Evolutionary conservation across 2,113 vertebrate genomes (phyloP), one percentile per base, ranked within the genome.

Genomic region (Lycocorax pyrrhopterus): DNA sequence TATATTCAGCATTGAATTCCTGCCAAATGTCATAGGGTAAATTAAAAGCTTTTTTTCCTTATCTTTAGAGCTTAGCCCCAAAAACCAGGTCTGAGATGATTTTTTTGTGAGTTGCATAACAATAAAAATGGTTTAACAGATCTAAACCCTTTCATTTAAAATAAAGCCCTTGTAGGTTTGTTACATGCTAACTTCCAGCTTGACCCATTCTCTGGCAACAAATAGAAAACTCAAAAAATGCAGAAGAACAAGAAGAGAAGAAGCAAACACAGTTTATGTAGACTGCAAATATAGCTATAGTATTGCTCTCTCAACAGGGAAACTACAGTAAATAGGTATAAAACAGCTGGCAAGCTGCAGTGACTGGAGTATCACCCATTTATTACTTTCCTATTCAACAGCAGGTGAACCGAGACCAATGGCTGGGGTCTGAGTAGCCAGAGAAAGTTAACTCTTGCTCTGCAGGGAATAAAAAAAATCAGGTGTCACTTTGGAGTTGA

Each of bases 71-170:
- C 87, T 96, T 93, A 96, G 74, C 55, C 51, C 69, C 46, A 53
- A 90, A 96, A 68, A 3, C 0, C 74, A 95, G n/a, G 37, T 80
- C 84, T 80, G 87, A 89, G 87, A 92, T 84, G 67, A 80, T 35
- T 90, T 76, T 79, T 81, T 89, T 32, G 39, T 43, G 43, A 91
- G 90, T 96, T 97, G 78, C 82, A 2, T 96, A 96, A 97, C 94
- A 93, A 51, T 55, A 83, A 95, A 85, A 87, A 95, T 80, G 51
- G 51, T 90, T 96, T 93, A 95, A 71, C 62, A 83, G 51, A 51
- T 52, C 72, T 83, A 96, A 95, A 87, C 35, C 59, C 58, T 90
- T 85, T 86, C 62, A 96, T 93, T 95, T 86, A 96, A 94, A 97
- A 93, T 52, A 93, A 93, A 90, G 35, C 58, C 55, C 44, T 39